Evolutionary conservation across 2,797 vertebrate genomes (phyloP), one percentile per base, ranked within the genome.

Genomic region (Pipistrellus nathusii): DNA sequence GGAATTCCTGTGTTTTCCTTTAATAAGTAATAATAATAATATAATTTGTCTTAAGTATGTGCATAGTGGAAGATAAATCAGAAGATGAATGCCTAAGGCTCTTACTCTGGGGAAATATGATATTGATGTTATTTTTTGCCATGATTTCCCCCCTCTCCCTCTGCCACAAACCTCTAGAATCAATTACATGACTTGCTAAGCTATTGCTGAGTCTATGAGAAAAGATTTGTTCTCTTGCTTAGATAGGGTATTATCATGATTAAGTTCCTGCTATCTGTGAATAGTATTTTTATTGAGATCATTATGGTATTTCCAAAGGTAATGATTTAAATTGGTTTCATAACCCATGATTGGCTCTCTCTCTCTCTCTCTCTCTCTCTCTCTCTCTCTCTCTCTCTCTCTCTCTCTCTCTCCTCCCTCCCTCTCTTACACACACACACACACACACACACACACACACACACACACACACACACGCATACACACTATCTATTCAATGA

Each of bases 21-120:
- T 95, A 90, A 57, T 93, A 88, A 78, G 81, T 62, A 94, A 88
- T 95, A 88, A 93, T 92, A 93, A 92, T 88, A 91, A 94, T 75
- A 38, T 38, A 75, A 55, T 88, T 96, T 82, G 83, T 57, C 82
- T 85, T 75, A 93, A 90, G 66, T 82, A 64, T 86, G 91, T 85
- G 13, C 38, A n/a, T 57, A 53, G 68, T 71, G 6, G 85, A 84
- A 88, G 85, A 91, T 64, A 95, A 87, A 85, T 89, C 27, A 78
- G 46, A 62, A 69, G 66, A 83, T 44, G 32, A 84, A 73, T 90
- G 38, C 68, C 76, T 75, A 41, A 81, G 55, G 51, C n/a, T 59
- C 57, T 80, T 66, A 78, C 11, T 85, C 48, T 66, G 20, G 38
- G 66, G 93, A 96, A 91, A 90, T 55, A 17, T 64, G 83, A 95